A percentile compares a stretch with the other conserved stretches of the same genome.
phyloP scores from a whole-genome alignment of 2,113 vertebrate genomes.

The Talpa occidentalis region DNA sequence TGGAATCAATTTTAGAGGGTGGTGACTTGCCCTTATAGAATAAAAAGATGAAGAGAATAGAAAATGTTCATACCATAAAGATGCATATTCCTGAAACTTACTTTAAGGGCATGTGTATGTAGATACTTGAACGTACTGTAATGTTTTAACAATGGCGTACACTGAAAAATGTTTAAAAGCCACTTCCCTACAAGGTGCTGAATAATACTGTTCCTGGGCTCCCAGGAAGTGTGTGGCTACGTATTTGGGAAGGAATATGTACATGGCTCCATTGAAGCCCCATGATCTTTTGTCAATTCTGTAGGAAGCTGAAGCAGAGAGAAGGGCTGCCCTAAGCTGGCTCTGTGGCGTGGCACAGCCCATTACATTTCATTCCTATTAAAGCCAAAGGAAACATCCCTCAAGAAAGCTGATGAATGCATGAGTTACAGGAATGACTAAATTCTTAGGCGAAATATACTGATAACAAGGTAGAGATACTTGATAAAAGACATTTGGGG shows the following conservation, averaged over 20 bases:
- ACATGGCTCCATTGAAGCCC: not conserved
- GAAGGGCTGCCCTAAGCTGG: not conserved
- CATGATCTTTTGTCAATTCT: rapidly evolving
- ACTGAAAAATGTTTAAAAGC: not conserved
- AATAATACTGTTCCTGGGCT: not conserved
- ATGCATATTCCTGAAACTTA: not conserved
- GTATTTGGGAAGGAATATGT: not conserved
- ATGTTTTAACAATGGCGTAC: not conserved
- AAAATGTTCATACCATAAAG: not conserved
- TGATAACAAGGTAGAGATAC: no score
- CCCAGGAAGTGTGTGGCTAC: no score
- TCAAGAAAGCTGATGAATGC: not conserved
- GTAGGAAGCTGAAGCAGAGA: not conserved
- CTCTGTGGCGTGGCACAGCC: rapidly evolving
- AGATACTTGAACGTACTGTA: not conserved
- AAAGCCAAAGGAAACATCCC: not conserved
- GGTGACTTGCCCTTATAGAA: not conserved
- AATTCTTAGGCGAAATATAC: not conserved
- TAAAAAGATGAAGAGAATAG: not conserved
- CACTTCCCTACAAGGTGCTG: not conserved
- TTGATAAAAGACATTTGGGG: not conserved
- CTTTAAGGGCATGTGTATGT: not conserved
- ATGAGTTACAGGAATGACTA: not conserved
- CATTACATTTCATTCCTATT: not conserved
- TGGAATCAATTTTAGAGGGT: constrained; percentile 16